Conservation (phyloP, 2,113 vertebrate genomes). For the Oreochromis aureus region DNA sequence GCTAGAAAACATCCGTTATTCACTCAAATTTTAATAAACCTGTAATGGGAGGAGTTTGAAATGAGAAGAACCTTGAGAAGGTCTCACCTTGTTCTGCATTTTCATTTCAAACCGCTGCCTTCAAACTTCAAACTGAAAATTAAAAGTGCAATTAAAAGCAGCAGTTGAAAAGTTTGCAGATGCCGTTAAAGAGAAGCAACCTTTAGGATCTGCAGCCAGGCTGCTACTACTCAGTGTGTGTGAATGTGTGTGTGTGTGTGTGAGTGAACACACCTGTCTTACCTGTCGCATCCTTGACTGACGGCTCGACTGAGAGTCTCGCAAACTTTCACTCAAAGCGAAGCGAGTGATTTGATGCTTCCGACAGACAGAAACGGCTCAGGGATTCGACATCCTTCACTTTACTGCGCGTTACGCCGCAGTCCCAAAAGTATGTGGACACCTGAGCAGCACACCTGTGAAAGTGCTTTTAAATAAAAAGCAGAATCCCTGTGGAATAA, state of each 20-base stretch:
- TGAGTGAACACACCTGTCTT: neutral
- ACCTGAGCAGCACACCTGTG: neutral
- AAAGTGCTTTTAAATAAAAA: neutral
- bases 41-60: constrained; percentile 35
- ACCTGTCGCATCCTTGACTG: neutral
- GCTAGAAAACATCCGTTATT: constrained; percentile 47
- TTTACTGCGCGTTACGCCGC: accelerated
- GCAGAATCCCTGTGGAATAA: neutral
- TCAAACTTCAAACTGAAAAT: constrained; percentile 28
- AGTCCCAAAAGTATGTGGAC: neutral
- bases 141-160: constrained; percentile 45
- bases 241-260: neutral
- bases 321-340: neutral
- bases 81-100: neutral
- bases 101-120: constrained; percentile 22
- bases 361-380: neutral
- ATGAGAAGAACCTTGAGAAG: neutral
- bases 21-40: constrained; percentile 47
- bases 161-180: neutral
- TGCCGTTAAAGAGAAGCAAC: neutral
- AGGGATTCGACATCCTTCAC: neutral
- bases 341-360: neutral
- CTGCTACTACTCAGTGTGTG: neutral
- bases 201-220: neutral
- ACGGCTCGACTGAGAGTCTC: neutral